Percentiles rank a stretch among this genome's conserved stretches.
These are phyloP conservation scores for Scomber scombrus DNA, from an alignment of 2,113 vertebrate species.

Conservation along the genomic window DNA sequence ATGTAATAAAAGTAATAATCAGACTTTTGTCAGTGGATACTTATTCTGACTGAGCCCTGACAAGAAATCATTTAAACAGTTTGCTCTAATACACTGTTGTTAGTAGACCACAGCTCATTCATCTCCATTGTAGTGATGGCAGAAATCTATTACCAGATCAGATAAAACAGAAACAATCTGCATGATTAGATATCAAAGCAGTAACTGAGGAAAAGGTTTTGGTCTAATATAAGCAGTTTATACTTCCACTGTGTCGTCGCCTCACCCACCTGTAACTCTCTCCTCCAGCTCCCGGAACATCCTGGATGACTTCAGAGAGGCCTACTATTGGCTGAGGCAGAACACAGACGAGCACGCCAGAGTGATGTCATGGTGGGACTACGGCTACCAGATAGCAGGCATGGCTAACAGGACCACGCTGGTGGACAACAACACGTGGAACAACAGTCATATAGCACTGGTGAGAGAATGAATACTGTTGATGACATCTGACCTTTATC, in stretches of 20 bases:
- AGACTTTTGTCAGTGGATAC: too few relatives aligned
- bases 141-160: background rate
- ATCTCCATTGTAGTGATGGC: background rate
- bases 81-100: background rate
- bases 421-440: constrained; percentile 96
- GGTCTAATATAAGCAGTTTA: background rate
- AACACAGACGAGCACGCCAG: constrained; percentile 94
- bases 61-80: background rate
- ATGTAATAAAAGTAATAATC: too few relatives aligned
- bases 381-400: constrained; percentile 94
- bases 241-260: background rate
- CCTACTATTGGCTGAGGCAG: constrained; percentile 94
- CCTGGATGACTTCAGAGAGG: constrained; percentile 95
- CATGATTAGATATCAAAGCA: too few relatives aligned
- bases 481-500: background rate
- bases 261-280: background rate
- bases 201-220: too few relatives aligned
- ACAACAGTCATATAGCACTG: constrained; percentile 88
- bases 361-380: constrained; percentile 98
- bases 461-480: constrained; percentile 36
- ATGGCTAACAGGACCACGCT: constrained; percentile 94
- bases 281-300: constrained; percentile 90
- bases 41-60: background rate
- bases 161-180: background rate
- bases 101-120: background rate